phyloP scores from a whole-genome alignment of 2,888 invertebrate genomes.

The Morpho achilles region DNA sequence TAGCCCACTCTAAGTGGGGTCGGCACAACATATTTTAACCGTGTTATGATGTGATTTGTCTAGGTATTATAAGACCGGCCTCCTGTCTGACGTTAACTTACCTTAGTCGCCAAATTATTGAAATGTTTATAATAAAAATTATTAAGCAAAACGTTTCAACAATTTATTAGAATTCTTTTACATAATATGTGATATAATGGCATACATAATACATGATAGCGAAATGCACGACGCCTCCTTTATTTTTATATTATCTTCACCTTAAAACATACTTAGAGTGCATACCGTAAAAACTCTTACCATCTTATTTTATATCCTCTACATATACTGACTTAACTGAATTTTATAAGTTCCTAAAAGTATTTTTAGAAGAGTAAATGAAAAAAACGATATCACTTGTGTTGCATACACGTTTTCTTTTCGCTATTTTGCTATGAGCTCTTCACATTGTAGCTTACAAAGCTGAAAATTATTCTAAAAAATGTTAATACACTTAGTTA shows the following conservation, averaged over 20 bases:
- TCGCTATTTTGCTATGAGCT: slow-evolving; percentile 11
- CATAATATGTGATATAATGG: too few relatives aligned
- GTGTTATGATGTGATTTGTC: too few relatives aligned
- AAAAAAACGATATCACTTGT: slow-evolving; percentile 7
- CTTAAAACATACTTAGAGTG: neutral
- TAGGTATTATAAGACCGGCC: too few relatives aligned
- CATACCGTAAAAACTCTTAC: slow-evolving; percentile 1
- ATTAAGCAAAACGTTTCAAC: too few relatives aligned
- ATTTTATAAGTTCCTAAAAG: slow-evolving; percentile 20
- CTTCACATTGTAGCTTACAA: slow-evolving; percentile 17
- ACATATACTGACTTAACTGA: slow-evolving; percentile 10
- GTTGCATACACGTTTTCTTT: slow-evolving; percentile 17
- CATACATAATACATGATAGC: too few relatives aligned
- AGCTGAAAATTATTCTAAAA: slow-evolving; percentile 8
- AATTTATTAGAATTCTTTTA: too few relatives aligned
- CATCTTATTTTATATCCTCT: slow-evolving; percentile 7
- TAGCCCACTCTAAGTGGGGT: too few relatives aligned
- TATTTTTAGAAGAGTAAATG: neutral
- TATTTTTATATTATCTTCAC: slow-evolving; percentile 2
- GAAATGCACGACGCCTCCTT: neutral
- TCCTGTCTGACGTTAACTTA: too few relatives aligned
- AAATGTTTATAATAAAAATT: too few relatives aligned
- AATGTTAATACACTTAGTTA: neutral
- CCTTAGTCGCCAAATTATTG: too few relatives aligned
- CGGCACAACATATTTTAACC: too few relatives aligned